These are phyloP conservation scores for Eugnorisma glareosa DNA, from an alignment of 2,888 invertebrate genomes.

Conservation along the genomic window DNA sequence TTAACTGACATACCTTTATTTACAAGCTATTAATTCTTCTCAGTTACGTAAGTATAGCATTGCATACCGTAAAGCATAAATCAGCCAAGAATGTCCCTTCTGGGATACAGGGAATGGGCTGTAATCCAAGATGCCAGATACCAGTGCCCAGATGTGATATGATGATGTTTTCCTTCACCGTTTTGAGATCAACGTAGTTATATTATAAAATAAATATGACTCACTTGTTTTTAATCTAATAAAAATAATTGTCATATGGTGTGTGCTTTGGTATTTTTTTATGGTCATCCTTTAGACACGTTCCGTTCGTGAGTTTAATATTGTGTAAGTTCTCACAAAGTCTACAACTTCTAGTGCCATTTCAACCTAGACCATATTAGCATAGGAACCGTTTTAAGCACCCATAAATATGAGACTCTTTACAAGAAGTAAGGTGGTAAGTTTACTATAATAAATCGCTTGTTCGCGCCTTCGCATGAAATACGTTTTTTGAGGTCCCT, in stretches of 20 bases:
- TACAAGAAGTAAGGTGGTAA: constrained; percentile 51
- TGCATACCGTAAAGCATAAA: neutral
- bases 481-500: constrained; percentile 47
- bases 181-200: neutral
- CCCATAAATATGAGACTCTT: constrained; percentile 44
- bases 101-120: neutral
- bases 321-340: neutral
- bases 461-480: constrained; percentile 25
- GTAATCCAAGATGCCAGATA: no score
- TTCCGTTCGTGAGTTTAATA: neutral
- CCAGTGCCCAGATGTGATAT: no score
- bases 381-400: neutral
- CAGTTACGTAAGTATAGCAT: neutral
- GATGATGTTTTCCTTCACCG: neutral
- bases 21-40: neutral
- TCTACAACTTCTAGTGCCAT: neutral
- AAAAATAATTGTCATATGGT: neutral
- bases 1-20: neutral
- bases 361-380: neutral
- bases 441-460: constrained; percentile 56
- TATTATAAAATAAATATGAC: neutral
- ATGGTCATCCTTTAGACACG: neutral
- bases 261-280: neutral
- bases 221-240: neutral
- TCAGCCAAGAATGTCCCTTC: neutral